Evolutionary conservation across 1,140 invertebrate species (phyloP), one percentile per base, ranked within the genome.

Genomic region (Ectropis grisescens): DNA sequence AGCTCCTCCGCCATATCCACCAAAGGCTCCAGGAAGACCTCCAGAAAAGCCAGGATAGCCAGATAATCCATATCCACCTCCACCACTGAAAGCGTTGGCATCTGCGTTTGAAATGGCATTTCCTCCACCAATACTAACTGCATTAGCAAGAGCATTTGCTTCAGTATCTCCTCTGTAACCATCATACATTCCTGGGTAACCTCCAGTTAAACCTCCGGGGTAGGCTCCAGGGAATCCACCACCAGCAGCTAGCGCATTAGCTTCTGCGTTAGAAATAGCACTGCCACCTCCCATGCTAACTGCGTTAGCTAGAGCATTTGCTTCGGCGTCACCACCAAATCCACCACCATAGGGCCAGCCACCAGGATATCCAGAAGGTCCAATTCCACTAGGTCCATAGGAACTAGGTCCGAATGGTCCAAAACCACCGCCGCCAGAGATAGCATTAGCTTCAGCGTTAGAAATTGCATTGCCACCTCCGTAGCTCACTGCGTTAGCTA

Each of bases 361-460:
- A n/a, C n/a, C n/a, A n/a, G n/a, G n/a, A n/a, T n/a, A n/a, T n/a
- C n/a, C n/a, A n/a, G n/a, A n/a, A n/a, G n/a, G n/a, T n/a, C n/a
- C n/a, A n/a, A n/a, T n/a, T n/a, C n/a, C n/a, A n/a, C n/a, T n/a
- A n/a, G n/a, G n/a, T n/a, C n/a, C n/a, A n/a, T n/a, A n/a, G n/a
- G n/a, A n/a, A n/a, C n/a, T n/a, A n/a, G n/a, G n/a, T n/a, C n/a
- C n/a, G n/a, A n/a, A n/a, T n/a, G n/a, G n/a, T n/a, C n/a, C n/a
- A n/a, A n/a, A 11, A 7, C 8, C 19, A 6, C 33, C 11, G 25
- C 24, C 25, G 12, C 8, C 14, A 23, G 15, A 9, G 2, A 15
- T 19, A 10, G 47, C 51, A 10, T 47, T 35, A 11, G 48, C 52
- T 22, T 41, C 29, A 23, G 56, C 48, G 6, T 36, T 33, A 6